Evolutionary conservation across 2,888 invertebrate species (phyloP).

Genomic region (Laothoe populi): DNA sequence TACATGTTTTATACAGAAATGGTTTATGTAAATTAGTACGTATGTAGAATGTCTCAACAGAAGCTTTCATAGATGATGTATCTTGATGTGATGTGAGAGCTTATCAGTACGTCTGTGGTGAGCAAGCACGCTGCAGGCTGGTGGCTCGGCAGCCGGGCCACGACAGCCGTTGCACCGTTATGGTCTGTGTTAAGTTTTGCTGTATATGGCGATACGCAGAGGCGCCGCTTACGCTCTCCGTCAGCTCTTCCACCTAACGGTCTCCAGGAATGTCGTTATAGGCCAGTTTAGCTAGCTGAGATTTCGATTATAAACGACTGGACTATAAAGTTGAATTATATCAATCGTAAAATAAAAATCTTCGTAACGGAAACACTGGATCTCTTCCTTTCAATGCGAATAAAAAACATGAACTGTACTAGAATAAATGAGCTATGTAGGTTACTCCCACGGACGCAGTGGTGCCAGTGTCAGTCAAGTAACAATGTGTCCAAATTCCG

Average conservation of each 20-base stretch:
- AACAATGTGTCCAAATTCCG: constrained; percentile 53
- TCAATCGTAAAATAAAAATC: constrained; percentile 57
- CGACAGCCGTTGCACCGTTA: constrained; percentile 59
- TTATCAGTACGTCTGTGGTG: constrained; percentile 48
- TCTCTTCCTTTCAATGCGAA: not conserved
- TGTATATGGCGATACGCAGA: constrained; percentile 38
- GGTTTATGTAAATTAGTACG: constrained; percentile 5
- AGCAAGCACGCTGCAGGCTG: constrained; percentile 17
- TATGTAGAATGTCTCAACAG: constrained; percentile 36
- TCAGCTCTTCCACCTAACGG: constrained; percentile 74
- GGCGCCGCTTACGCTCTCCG: constrained; percentile 35
- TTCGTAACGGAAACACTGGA: constrained; percentile 43
- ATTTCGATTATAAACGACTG: constrained; percentile 64
- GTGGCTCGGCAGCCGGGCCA: constrained; percentile 39
- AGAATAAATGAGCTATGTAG: constrained; percentile 38
- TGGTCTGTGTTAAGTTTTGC: constrained; percentile 47
- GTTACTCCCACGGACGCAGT: constrained; percentile 52
- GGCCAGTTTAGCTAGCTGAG: constrained; percentile 66
- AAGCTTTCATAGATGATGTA: constrained; percentile 51
- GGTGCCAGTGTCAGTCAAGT: constrained; percentile 38
- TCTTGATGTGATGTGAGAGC: constrained; percentile 47
- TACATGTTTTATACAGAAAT: not conserved
- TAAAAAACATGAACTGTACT: not conserved
- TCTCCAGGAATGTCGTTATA: constrained; percentile 74
- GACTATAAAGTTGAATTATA: constrained; percentile 54